phyloP scores from a whole-genome alignment of 1,140 invertebrate species.

The Polyergus mexicanus region DNA sequence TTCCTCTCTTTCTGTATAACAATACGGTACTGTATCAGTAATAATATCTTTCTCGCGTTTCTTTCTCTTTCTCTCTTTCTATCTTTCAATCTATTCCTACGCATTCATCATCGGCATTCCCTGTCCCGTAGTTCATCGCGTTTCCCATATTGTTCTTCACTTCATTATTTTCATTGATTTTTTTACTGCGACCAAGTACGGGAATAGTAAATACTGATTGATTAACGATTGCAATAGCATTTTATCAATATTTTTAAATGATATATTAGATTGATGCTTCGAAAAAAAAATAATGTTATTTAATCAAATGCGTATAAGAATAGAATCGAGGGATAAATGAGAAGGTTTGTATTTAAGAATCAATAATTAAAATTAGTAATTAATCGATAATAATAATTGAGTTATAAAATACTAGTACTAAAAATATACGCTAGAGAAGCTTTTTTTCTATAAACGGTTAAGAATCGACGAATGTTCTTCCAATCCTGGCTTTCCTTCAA shows the following conservation, averaged over 20 bases:
- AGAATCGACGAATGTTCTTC: background rate
- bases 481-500: background rate
- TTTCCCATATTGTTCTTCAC: background rate
- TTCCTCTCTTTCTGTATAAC: slow-evolving; percentile 9
- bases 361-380: too few relatives aligned
- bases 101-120: background rate
- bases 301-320: background rate
- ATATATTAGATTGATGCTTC: slow-evolving; percentile 3
- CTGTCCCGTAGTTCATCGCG: background rate
- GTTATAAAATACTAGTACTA: background rate
- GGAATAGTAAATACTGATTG: background rate
- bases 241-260: too few relatives aligned
- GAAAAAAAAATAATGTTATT: background rate
- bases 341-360: background rate
- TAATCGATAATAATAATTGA: background rate
- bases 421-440: background rate
- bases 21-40: background rate
- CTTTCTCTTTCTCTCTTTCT: background rate
- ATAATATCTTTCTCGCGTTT: background rate
- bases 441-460: background rate
- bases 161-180: slow-evolving; percentile 4
- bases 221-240: background rate
- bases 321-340: background rate
- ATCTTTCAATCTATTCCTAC: background rate
- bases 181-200: slow-evolving; percentile 8